A percentile compares a stretch with the other conserved stretches of the same genome.
phyloP scores from a whole-genome alignment of 2,797 vertebrate species.

The Gymnothorax reevesii region DNA sequence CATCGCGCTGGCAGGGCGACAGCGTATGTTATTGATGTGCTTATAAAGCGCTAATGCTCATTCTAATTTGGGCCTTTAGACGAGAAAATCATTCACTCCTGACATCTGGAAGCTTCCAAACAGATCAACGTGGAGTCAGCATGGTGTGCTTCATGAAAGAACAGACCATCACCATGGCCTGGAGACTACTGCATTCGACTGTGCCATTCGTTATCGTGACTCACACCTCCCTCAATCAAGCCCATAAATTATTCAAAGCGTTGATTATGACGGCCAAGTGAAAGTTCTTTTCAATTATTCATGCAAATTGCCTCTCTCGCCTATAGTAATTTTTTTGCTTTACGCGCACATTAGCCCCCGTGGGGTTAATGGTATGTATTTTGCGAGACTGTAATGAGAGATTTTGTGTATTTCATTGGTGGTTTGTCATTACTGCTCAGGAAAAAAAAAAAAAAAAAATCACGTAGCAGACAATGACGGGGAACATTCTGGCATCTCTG shows the following conservation, averaged over 20 bases:
- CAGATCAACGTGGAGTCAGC: neutral
- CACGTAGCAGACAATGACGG: neutral
- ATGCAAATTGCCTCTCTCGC: constrained; percentile 7
- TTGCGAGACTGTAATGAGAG: neutral
- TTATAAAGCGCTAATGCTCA: neutral
- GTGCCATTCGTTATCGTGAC: neutral
- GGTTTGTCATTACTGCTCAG: constrained; percentile 14
- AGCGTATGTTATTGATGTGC: neutral
- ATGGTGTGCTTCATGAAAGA: neutral
- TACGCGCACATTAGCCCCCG: neutral
- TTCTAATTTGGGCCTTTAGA: constrained; percentile 12
- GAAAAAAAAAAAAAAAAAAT: neutral
- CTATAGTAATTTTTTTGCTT: neutral
- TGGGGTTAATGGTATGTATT: neutral
- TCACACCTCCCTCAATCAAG: constrained; percentile 7
- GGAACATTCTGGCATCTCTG: neutral
- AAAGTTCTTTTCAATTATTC: constrained; percentile 21
- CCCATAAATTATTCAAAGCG: constrained; percentile 18
- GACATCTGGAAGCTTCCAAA: neutral
- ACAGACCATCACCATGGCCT: neutral
- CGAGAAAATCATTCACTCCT: neutral
- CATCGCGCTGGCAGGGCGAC: neutral
- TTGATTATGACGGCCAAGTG: constrained; percentile 23
- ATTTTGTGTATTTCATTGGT: neutral
- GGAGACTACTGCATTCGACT: neutral